Evolutionary conservation across 92 coral and sea anemone species (phyloP).

Genomic region (Palythoa caribaeorum): DNA sequence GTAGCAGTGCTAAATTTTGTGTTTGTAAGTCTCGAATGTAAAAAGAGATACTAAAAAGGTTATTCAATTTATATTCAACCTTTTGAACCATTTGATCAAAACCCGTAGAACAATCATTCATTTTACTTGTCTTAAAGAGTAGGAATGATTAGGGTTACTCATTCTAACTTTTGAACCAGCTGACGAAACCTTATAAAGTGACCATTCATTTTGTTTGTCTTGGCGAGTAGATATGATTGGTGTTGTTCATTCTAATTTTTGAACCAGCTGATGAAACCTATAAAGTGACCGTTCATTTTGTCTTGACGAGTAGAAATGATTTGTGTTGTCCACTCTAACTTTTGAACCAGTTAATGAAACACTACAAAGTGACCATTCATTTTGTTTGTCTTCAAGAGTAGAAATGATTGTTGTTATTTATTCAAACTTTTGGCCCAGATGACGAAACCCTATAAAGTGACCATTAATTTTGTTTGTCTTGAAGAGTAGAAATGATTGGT

Average conservation of each 20-base stretch:
- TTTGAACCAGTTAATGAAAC: background rate
- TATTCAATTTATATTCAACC: background rate
- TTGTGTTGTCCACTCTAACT: background rate
- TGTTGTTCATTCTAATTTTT: background rate
- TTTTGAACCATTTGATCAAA: background rate
- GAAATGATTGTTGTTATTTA: background rate
- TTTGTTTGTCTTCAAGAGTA: too few relatives aligned
- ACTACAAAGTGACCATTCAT: background rate
- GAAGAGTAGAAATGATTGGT: background rate
- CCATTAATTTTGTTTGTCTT: background rate
- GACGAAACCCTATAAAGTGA: background rate
- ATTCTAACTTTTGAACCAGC: background rate
- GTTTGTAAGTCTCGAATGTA: too few relatives aligned
- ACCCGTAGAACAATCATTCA: background rate
- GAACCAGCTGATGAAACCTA: background rate
- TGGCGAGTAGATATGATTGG: background rate
- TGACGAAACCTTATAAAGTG: background rate
- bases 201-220: slow-evolving; percentile 7
- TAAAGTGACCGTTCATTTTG: background rate
- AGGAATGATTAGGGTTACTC: background rate
- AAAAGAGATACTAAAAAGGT: too few relatives aligned
- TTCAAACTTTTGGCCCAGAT: background rate
- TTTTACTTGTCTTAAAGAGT: background rate
- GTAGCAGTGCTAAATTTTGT: background rate
- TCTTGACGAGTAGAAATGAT: background rate